These are phyloP conservation scores for Melanitta fusca DNA, from an alignment of 2,797 vertebrate species.

Conservation along the genomic window DNA sequence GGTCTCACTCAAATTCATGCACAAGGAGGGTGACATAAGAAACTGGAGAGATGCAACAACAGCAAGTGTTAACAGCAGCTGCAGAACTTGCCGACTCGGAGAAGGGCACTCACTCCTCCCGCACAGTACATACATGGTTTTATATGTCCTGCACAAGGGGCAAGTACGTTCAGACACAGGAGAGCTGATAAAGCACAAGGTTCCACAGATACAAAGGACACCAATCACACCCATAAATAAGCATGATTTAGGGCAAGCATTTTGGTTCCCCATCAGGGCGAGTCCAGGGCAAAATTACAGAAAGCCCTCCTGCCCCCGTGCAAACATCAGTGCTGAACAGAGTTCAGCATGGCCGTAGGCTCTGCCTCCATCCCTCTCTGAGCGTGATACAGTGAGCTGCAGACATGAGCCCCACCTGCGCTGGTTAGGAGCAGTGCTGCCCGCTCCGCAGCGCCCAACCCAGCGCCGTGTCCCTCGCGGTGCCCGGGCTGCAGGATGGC, in stretches of 20 bases:
- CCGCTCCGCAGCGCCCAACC: neutral
- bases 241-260: neutral
- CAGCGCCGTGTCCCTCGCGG: no score
- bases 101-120: neutral
- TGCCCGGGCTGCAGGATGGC: no score
- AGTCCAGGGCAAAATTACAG: neutral
- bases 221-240: neutral
- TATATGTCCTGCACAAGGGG: neutral
- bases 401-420: neutral
- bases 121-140: neutral
- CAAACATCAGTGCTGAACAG: neutral
- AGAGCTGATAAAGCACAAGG: neutral
- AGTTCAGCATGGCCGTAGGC: neutral
- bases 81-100: neutral
- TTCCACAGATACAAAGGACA: neutral
- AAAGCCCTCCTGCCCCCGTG: neutral
- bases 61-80: neutral
- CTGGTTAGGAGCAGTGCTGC: neutral
- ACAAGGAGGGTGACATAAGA: neutral
- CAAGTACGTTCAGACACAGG: neutral
- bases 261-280: neutral
- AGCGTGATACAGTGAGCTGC: neutral
- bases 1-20: accelerated
- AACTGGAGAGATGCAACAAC: neutral
- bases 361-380: neutral